Evolutionary conservation across 2,113 vertebrate species (phyloP).

Genomic region (Ardeotis arabs): DNA sequence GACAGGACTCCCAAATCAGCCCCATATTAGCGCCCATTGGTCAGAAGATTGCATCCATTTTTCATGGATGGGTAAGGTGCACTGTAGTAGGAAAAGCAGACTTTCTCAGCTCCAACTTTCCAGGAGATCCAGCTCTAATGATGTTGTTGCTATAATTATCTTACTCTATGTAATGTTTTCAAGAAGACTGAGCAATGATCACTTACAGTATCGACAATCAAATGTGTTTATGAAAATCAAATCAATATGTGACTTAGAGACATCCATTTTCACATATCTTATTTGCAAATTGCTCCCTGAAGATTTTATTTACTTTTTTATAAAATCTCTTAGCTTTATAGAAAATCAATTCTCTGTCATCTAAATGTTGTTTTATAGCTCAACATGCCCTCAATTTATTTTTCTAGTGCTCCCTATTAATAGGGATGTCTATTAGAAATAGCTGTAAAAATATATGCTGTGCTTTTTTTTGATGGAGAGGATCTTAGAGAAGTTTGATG

Average conservation of each 20-base stretch:
- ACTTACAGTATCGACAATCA: slow-evolving; percentile 37
- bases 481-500: slow-evolving; percentile 6
- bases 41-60: background rate
- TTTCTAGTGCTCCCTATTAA: slow-evolving; percentile 39
- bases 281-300: slow-evolving; percentile 58
- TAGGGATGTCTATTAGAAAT: slow-evolving; percentile 27
- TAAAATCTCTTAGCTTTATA: slow-evolving; percentile 51
- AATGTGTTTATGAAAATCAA: slow-evolving; percentile 57
- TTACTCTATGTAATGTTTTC: slow-evolving; percentile 27
- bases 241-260: slow-evolving; percentile 53
- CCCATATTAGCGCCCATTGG: rapidly evolving
- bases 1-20: background rate
- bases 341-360: slow-evolving; percentile 72
- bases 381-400: slow-evolving; percentile 54
- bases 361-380: slow-evolving; percentile 56
- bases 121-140: background rate
- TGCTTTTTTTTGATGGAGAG: background rate
- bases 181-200: slow-evolving; percentile 37
- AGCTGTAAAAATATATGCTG: background rate
- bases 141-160: slow-evolving; percentile 19
- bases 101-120: background rate
- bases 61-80: background rate
- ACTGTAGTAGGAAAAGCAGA: background rate
- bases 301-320: slow-evolving; percentile 55
- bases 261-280: slow-evolving; percentile 54